phyloP scores from a whole-genome alignment of 2,888 invertebrate genomes.

The Alsophila aescularia region DNA sequence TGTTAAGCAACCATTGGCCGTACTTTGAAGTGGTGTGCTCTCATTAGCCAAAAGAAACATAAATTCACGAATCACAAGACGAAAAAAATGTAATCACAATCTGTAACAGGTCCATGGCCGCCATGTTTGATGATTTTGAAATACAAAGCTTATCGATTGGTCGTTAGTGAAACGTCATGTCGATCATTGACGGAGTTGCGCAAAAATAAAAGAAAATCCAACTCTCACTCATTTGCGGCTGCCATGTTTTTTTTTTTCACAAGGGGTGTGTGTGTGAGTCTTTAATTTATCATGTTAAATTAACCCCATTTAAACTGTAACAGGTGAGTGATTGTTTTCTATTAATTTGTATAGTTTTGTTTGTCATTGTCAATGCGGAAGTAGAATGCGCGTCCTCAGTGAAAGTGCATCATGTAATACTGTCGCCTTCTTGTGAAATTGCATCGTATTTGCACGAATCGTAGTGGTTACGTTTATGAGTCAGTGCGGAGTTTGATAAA shows the following conservation, averaged over 20 bases:
- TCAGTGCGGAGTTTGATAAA: slow-evolving; percentile 58
- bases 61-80: slow-evolving; percentile 64
- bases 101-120: slow-evolving; percentile 48
- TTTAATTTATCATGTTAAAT: slow-evolving; percentile 75
- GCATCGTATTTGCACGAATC: slow-evolving; percentile 69
- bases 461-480: slow-evolving; percentile 58
- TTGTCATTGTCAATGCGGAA: slow-evolving; percentile 65
- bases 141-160: slow-evolving; percentile 67
- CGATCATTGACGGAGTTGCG: slow-evolving; percentile 79
- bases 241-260: slow-evolving; percentile 89
- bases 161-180: slow-evolving; percentile 69
- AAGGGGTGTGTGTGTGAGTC: slow-evolving; percentile 88
- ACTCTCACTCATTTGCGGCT: slow-evolving; percentile 81
- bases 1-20: slow-evolving; percentile 52
- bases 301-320: slow-evolving; percentile 75
- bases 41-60: slow-evolving; percentile 53
- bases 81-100: slow-evolving; percentile 50
- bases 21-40: slow-evolving; percentile 31
- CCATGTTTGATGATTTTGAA: slow-evolving; percentile 72
- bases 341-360: slow-evolving; percentile 48
- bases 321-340: slow-evolving; percentile 70
- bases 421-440: slow-evolving; percentile 81
- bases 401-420: slow-evolving; percentile 85
- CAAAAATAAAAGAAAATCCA: slow-evolving; percentile 71
- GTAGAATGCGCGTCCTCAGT: slow-evolving; percentile 69